Base-by-base conservation (phyloP, 1,140 invertebrate genomes). In the Heliothis subflexa region DNA sequence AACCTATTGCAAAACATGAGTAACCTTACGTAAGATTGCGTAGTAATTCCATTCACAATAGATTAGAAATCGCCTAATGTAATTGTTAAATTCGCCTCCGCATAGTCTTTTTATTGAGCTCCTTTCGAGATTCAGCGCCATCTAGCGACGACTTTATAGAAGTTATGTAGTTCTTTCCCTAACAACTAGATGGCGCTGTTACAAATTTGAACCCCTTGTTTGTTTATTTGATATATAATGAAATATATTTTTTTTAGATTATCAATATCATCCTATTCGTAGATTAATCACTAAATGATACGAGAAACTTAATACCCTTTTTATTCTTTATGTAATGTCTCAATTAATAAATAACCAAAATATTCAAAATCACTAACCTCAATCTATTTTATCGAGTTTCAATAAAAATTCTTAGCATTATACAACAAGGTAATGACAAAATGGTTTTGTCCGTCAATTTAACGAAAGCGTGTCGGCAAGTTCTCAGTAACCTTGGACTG, bases 41-140 rank as follows among this genome's bases (percentile, higher is more conserved):
- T 62, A 28, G 21, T 21, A 45, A n/a, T 33, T 21, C 61, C 40
- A 66, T 62, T 74, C 59, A 64, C 72, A 75, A 64, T 75, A 61
- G 59, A 75, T 64, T 75, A 75, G 73, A 75, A 75, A 75, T 75
- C 73, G 73, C 47, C 47, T 62, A 75, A 55, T 47, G 59, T 10
- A 40, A 50, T 64, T 64, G 45, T 62, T 45, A 33, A 75, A 75
- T 62, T 75, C 47, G 18, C 59, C 49, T 40, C 14, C 62, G 47
- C 73, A 18, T 21, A 9, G 40, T 28, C 18, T n/a, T 12, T 25
- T 75, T 64, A 75, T 64, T 62, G 57, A 62, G 50, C 66, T 13
- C 40, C 40, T 49, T 33, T 61, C 55, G 21, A 11, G 47, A 62
- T 18, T 13, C 33, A 49, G 14, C 73, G 73, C 59, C 73, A 75